Evolutionary conservation across 2,113 vertebrate species (phyloP), one percentile per base, ranked within the genome.

Genomic region (Lagenorhynchus albirostris): DNA sequence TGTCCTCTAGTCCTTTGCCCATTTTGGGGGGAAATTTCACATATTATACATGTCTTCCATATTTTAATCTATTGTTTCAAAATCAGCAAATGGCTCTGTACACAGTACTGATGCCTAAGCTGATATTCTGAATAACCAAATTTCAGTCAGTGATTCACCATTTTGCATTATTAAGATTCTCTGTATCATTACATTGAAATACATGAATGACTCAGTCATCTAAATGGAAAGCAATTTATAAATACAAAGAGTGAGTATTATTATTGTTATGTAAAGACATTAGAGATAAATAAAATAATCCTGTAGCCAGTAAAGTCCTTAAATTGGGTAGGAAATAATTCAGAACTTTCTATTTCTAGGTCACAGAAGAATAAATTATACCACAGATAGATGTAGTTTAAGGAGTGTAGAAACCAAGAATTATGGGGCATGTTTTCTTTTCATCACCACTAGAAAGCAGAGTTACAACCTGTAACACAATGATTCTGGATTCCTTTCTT

Each of bases 141-240:
- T 92, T 96, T 93, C 55, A 89, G 33, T 90, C 53, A 50, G 26
- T 55, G 71, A 70, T n/a, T 96, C 44, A 60, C 47, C 23, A 53
- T 68, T 97, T 96, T 82, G 44, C n/a, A 58, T 97, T 94, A 84
- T 91, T 91, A 89, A 90, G 58, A 89, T 76, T 36, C 33, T 90
- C 50, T 82, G 21, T 74, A 25, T 76, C 71, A 86, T 79, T 95
- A 77, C 82, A 94, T 33, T 53, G 73, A 98, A 91, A 97, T 94
- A 53, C 29, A 15, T 81, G 70, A 94, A 67, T 82, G 91, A 63
- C 26, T 93, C 38, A 58, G 26, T 60, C 80, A 80, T 94, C 84
- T 82, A 83, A 67, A 88, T 90, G 84, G 81, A 80, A 94, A 96
- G 63, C 31, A 84, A 94, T 85, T 92, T 92, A 67, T 77, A 96